Base-by-base conservation (phyloP, 1,140 invertebrate genomes). In the Bilobella aurantiaca region DNA sequence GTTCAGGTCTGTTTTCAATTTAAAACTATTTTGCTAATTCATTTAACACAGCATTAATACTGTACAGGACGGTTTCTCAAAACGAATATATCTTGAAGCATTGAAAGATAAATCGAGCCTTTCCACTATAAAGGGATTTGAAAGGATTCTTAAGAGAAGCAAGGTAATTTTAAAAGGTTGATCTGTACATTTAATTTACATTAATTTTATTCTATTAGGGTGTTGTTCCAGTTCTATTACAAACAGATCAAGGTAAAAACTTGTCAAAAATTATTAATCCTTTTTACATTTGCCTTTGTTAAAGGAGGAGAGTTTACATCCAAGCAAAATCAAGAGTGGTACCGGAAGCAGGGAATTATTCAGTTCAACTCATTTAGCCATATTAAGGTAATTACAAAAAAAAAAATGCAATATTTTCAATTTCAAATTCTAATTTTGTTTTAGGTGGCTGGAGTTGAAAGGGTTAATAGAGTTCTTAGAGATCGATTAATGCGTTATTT, bases 51-150 rank as follows among this genome's bases (percentile, higher is more conserved):
- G 28, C 46, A 37, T 49, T 3, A n/a, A 60, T 25, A 67, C 16
- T 16, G 25, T 64, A 0, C 46, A 63, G 23, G 66, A 67, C 32
- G 42, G n/a, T 16, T 67, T 67, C 12, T 30, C 25, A 1, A 67
- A 67, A 29, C 21, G 27, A 16, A 23, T 25, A 2, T 59, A n/a
- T 12, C 1, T 46, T 14, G 28, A 46, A 27, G 25, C 62, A 1
- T 3, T 67, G 14, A 59, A 60, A 60, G n/a, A 23, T 32, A 67
- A 64, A 61, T 31, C 27, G n/a, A 37, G 21, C 21, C 16, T 14
- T 8, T 18, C 14, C 8, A 37, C 58, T 25, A 1, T 28, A 0
- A 32, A 42, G 34, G 57, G 28, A 0, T 60, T 67, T 64, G 23
- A 59, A 59, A 63, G 60, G 21, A 59, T 67, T n/a, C 37, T 67